Base-by-base conservation (phyloP, 2,888 invertebrate genomes). In the Trichacis sp. region DNA sequence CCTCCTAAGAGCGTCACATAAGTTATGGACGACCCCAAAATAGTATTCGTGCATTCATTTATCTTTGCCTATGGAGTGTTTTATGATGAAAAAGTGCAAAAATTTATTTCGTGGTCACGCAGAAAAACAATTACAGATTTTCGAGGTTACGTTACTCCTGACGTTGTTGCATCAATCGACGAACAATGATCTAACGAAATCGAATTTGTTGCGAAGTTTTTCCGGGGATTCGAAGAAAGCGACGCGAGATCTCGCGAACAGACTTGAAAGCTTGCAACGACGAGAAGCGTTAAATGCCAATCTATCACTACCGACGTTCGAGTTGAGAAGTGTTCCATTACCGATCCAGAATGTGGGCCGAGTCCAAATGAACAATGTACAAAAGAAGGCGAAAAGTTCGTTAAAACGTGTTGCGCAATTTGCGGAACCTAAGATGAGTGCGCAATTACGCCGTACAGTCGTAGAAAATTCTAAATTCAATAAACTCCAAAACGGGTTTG, bases 121-220 rank as follows among this genome's bases (percentile, higher is more conserved):
- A 2, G 11, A 33, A 33, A 33, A 33, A 55, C 43, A 1, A 48
- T 69, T 67, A 5, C 40, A 69, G 69, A 64, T 55, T 30, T 38
- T 56, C 4, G 54, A 50, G 11, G 11, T 63, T 8, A 40, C 43
- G 6, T 17, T 70, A 11, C 11, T 63, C 5, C 56, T 61, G 11
- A 6, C 64, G 11, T 15, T 68, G 11, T 12, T 63, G 14, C 56
- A 45, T 40, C 24, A 59, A 17, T 60, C 46, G 11, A 40, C 48
- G 29, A 40, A 29, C 38, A 55, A 47, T 55, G 62, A 54, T 45
- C 38, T 52, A 1, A 36, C 45, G 8, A 46, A 33, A 18, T 40
- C 40, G 38, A 53, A 53, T 51, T 45, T 52, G 1, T 8, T 48
- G 12, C 30, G 1, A 54, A 43, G 20, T n/a, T 43, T 19, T 46